Percentiles rank a stretch among this genome's conserved stretches.
Evolutionary conservation across 2,113 vertebrate species (phyloP).

Genomic region (Sclerurus mexicanus): DNA sequence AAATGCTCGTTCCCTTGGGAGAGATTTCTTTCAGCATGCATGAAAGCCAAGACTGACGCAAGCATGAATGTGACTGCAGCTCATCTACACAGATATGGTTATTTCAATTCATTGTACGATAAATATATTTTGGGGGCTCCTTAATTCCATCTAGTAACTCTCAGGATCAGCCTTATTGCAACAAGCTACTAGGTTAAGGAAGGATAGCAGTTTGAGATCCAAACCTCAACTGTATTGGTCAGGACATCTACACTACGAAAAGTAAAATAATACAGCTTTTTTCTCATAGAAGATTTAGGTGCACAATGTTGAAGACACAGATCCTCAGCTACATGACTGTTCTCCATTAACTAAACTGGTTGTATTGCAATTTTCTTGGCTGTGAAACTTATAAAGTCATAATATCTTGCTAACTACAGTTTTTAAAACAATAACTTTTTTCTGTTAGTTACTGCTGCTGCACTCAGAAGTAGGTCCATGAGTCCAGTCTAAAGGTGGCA

Average conservation of each 20-base stretch:
- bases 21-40: neutral
- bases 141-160: neutral
- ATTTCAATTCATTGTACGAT: neutral
- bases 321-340: neutral
- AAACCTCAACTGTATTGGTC: neutral
- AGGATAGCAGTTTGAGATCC: neutral
- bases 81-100: neutral
- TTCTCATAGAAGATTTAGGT: neutral
- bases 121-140: neutral
- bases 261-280: neutral
- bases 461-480: neutral
- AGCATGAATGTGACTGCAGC: neutral
- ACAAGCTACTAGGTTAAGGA: neutral
- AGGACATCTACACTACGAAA: neutral
- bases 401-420: neutral
- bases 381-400: neutral
- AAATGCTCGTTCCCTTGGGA: constrained; percentile 3
- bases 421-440: neutral
- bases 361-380: neutral
- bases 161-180: neutral
- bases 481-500: neutral
- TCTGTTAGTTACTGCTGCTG: neutral
- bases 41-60: neutral
- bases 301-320: neutral
- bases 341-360: neutral